A percentile compares a stretch with the other conserved stretches of the same genome.
Evolutionary conservation across 2,888 invertebrate species (phyloP).

Genomic region (Dyspetes luteomarginatus): DNA sequence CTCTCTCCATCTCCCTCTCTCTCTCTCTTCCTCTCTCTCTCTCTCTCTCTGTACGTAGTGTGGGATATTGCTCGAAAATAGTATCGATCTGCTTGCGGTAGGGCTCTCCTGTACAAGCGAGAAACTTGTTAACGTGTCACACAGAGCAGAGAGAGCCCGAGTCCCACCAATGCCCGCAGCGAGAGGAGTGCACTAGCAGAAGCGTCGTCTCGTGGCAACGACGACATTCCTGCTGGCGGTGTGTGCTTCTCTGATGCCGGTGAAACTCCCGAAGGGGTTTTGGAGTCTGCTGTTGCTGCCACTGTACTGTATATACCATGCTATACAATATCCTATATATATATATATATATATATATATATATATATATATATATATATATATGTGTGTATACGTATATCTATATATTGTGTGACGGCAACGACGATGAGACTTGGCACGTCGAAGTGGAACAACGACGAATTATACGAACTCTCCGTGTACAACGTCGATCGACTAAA

Average conservation of each 20-base stretch:
- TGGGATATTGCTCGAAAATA: conserved; percentile 63
- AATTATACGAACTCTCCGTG: conserved; percentile 71
- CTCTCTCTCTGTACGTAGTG: too few species aligned
- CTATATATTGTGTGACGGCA: conserved; percentile 20
- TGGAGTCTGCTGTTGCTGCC: conserved; percentile 44
- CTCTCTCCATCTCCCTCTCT: neutral
- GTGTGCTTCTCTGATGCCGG: conserved; percentile 52
- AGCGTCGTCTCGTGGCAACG: conserved; percentile 58
- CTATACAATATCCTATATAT: too few species aligned
- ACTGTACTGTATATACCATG: conserved; percentile 62
- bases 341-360: conserved; percentile 67
- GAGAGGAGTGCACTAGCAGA: neutral
- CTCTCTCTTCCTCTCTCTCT: neutral
- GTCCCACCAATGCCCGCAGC: conserved; percentile 5
- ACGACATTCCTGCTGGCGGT: conserved; percentile 40
- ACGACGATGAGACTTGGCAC: conserved; percentile 68
- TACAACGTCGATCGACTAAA: conserved; percentile 66
- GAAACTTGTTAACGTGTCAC: conserved; percentile 67
- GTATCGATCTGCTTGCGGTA: conserved; percentile 66
- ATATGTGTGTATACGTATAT: conserved; percentile 65
- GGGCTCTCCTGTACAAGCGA: conserved; percentile 60
- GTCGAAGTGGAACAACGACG: conserved; percentile 70
- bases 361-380: neutral
- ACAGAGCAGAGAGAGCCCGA: conserved; percentile 54
- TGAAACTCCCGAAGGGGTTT: conserved; percentile 64